Percentiles rank a stretch among this genome's conserved stretches.
phyloP scores from a whole-genome alignment of 1,140 invertebrate species.

The Teleopsis dalmanni region DNA sequence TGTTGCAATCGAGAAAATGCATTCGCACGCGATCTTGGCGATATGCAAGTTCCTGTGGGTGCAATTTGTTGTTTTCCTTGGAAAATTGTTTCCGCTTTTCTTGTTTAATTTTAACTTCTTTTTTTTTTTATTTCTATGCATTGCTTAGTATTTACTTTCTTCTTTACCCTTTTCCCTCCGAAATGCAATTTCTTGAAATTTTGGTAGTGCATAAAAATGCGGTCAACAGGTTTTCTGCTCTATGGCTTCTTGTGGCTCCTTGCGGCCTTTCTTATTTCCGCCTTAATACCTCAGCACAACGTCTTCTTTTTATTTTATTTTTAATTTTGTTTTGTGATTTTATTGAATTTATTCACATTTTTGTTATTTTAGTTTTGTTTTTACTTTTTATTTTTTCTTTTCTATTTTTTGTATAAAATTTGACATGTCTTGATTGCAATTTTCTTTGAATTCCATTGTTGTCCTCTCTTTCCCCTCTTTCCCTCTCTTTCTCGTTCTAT shows the following conservation, averaged over 20 bases:
- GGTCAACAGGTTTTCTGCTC: constrained; percentile 7
- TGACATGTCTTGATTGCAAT: no score
- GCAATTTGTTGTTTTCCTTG: constrained; percentile 7
- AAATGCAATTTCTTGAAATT: background rate
- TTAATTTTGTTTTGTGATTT: background rate
- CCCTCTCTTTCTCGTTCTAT: no score
- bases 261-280: constrained; percentile 3
- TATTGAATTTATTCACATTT: background rate
- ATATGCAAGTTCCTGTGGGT: background rate
- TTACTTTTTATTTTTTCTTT: background rate
- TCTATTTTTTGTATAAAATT: background rate
- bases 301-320: background rate
- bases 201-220: no score
- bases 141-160: background rate
- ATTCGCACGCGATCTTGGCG: constrained; percentile 39
- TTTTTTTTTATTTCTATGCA: background rate
- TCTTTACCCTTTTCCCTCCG: background rate
- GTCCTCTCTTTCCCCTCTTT: no score
- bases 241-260: constrained; percentile 2
- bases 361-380: no score
- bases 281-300: background rate
- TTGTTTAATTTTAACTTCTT: background rate
- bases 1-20: constrained; percentile 32
- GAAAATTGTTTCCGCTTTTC: constrained; percentile 2
- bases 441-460: no score